Conservation (phyloP, 2,797 vertebrate species). For the Anisognathus igniventris region DNA sequence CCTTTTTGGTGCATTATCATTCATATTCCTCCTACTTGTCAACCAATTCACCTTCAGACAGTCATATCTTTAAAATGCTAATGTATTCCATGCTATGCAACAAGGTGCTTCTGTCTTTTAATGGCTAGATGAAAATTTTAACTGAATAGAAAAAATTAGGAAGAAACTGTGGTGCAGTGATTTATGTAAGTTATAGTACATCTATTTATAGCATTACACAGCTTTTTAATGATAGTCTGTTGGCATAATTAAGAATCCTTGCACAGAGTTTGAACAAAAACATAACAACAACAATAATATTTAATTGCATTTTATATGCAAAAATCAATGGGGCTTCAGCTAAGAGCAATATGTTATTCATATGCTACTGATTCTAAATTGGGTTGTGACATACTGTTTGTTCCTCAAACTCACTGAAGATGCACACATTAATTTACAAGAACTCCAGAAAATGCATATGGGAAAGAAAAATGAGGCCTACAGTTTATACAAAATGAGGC, state of each 20-base stretch:
- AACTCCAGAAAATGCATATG: background rate
- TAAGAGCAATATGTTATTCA: conserved; percentile 33
- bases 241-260: background rate
- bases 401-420: conserved; percentile 10
- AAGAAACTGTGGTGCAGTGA: background rate
- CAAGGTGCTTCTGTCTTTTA: background rate
- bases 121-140: background rate
- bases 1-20: background rate
- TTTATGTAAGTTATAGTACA: background rate
- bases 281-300: conserved; percentile 2
- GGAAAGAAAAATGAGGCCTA: background rate
- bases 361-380: conserved; percentile 25
- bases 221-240: background rate
- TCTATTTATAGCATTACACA: conserved; percentile 22
- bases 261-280: background rate
- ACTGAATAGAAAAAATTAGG: background rate
- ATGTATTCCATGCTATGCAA: background rate
- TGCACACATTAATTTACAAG: background rate
- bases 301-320: conserved; percentile 44
- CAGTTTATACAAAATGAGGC: background rate
- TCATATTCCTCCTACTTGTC: background rate
- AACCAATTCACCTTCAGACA: conserved; percentile 1
- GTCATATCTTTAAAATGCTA: background rate
- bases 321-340: conserved; percentile 28
- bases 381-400: background rate